phyloP scores from a whole-genome alignment of 2,888 invertebrate species.

The Synanthedon vespiformis region DNA sequence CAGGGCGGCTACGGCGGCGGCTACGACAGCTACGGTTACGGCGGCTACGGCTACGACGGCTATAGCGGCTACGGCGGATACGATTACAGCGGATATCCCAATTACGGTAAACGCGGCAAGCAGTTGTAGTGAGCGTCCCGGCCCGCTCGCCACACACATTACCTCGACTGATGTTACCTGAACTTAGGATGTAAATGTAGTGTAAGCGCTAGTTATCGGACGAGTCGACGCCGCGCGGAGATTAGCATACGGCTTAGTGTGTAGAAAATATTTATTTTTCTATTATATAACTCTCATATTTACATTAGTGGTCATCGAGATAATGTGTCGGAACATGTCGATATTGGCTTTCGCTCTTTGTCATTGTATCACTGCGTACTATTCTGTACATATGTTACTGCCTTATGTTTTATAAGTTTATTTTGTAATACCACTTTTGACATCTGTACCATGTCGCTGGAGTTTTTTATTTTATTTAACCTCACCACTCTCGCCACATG shows the following conservation, averaged over 20 bases:
- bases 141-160: conserved; percentile 64
- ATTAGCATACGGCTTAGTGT: conserved; percentile 66
- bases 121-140: conserved; percentile 56
- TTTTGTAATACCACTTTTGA: conserved; percentile 73
- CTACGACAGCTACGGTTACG: conserved; percentile 80
- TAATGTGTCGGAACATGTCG: conserved; percentile 46
- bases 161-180: conserved; percentile 71
- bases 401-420: conserved; percentile 67
- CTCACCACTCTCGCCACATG: conserved; percentile 63
- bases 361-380: conserved; percentile 65
- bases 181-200: conserved; percentile 41
- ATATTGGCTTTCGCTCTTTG: conserved; percentile 47
- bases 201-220: conserved; percentile 34
- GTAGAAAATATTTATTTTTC: conserved; percentile 72
- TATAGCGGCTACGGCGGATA: conserved; percentile 84
- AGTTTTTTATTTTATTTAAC: conserved; percentile 55
- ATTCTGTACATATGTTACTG: conserved; percentile 68
- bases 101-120: conserved; percentile 80
- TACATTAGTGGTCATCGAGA: conserved; percentile 68
- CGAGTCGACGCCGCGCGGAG: conserved; percentile 63
- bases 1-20: conserved; percentile 79
- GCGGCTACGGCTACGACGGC: conserved; percentile 81
- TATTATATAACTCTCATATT: conserved; percentile 36
- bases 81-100: conserved; percentile 84
- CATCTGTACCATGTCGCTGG: conserved; percentile 70